phyloP scores from a whole-genome alignment of 2,113 vertebrate species.

The Naja naja region DNA sequence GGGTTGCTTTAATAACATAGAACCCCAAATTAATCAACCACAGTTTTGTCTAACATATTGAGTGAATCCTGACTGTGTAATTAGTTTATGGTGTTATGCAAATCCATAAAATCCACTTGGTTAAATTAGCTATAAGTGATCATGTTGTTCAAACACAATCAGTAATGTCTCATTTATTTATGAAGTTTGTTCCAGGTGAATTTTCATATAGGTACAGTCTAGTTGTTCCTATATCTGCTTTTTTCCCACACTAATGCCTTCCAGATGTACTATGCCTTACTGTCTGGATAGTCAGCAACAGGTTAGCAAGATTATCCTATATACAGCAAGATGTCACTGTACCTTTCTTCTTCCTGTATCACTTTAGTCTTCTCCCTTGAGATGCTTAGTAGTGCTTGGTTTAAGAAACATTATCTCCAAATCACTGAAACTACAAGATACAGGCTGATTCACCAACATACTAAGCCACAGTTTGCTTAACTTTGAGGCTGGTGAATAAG shows the following conservation, averaged over 20 bases:
- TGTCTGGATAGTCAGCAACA: background rate
- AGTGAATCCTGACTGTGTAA: background rate
- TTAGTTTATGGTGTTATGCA: background rate
- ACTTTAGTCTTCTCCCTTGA: background rate
- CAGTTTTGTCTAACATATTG: background rate
- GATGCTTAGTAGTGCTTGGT: background rate
- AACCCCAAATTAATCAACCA: background rate
- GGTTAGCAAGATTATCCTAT: background rate
- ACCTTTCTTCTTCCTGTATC: background rate
- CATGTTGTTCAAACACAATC: background rate
- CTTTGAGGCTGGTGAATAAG: background rate
- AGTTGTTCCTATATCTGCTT: background rate
- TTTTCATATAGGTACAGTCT: background rate
- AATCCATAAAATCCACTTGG: background rate
- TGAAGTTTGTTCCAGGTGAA: background rate
- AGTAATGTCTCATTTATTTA: background rate
- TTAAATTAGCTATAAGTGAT: background rate
- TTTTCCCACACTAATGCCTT: background rate
- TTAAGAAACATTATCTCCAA: background rate
- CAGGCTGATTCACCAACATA: background rate
- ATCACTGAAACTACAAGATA: background rate
- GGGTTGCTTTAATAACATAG: background rate
- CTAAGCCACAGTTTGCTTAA: background rate
- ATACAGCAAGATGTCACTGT: background rate
- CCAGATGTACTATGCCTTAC: background rate